phyloP scores from a whole-genome alignment of 2,797 vertebrate species.

The Menidia menidia region DNA sequence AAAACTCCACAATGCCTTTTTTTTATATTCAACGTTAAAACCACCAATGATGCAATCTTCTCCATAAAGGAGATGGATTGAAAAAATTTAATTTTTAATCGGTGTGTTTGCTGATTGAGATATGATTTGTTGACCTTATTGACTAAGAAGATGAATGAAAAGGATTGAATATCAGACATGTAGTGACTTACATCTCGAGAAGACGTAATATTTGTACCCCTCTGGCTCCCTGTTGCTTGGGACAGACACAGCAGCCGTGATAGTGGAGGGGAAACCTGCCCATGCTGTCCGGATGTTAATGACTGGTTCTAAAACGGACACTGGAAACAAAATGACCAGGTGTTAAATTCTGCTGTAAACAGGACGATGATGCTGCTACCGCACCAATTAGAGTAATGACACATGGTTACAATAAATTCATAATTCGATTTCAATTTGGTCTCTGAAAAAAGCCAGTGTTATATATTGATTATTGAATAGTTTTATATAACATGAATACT shows the following conservation, averaged over 20 bases:
- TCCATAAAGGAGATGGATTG: background rate
- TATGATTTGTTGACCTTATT: too few species aligned
- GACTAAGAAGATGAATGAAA: background rate
- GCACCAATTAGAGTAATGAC: background rate
- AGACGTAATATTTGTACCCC: slow-evolving; percentile 90
- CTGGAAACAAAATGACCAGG: slow-evolving; percentile 38
- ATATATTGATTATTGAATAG: background rate
- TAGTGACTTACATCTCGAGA: slow-evolving; percentile 88
- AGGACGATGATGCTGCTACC: too few species aligned
- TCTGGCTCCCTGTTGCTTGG: slow-evolving; percentile 83
- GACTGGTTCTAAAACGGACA: slow-evolving; percentile 75
- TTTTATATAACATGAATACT: background rate
- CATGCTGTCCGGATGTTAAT: slow-evolving; percentile 74
- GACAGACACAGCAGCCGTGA: slow-evolving; percentile 88
- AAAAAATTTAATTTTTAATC: too few species aligned
- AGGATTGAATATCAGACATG: too few species aligned
- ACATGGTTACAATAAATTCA: background rate
- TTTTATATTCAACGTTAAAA: background rate
- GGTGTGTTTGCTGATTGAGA: background rate
- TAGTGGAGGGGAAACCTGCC: slow-evolving; percentile 77
- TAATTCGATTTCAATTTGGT: background rate
- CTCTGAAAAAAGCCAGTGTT: background rate
- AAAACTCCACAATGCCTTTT: background rate
- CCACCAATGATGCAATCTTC: background rate
- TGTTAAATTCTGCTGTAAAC: background rate